Evolutionary conservation across 2,888 invertebrate genomes (phyloP).

Genomic region (Lasioglossum morio): DNA sequence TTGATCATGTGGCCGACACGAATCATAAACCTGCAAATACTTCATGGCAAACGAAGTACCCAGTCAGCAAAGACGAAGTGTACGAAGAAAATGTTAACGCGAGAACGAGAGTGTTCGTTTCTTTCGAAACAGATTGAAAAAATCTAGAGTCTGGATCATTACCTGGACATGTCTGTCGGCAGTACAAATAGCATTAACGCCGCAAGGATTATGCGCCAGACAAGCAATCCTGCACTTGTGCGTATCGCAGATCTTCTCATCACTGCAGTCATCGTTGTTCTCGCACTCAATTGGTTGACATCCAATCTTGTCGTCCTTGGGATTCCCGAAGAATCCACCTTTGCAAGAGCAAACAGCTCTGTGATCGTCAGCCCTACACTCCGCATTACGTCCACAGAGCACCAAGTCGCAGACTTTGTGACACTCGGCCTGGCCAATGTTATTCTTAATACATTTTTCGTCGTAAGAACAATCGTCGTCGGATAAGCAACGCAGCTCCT

Average conservation of each 20-base stretch:
- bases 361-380: conserved; percentile 91
- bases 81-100: background rate
- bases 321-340: conserved; percentile 91
- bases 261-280: conserved; percentile 89
- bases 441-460: conserved; percentile 90
- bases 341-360: conserved; percentile 92
- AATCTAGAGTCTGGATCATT: conserved; percentile 69
- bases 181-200: conserved; percentile 93
- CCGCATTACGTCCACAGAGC: conserved; percentile 93
- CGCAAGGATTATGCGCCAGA: conserved; percentile 92
- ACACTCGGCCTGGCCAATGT: conserved; percentile 91
- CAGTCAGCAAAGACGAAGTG: too few species aligned
- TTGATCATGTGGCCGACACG: background rate
- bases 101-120: background rate
- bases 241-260: conserved; percentile 93
- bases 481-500: conserved; percentile 91
- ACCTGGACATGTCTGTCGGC: conserved; percentile 92
- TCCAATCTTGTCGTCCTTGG: conserved; percentile 90
- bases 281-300: conserved; percentile 93
- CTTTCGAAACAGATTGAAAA: background rate
- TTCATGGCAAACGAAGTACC: background rate
- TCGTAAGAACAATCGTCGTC: conserved; percentile 90
- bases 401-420: conserved; percentile 90
- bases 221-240: conserved; percentile 95
- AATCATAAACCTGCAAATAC: background rate